phyloP scores from a whole-genome alignment of 2,888 invertebrate species.

The Ectemnius lituratus region DNA sequence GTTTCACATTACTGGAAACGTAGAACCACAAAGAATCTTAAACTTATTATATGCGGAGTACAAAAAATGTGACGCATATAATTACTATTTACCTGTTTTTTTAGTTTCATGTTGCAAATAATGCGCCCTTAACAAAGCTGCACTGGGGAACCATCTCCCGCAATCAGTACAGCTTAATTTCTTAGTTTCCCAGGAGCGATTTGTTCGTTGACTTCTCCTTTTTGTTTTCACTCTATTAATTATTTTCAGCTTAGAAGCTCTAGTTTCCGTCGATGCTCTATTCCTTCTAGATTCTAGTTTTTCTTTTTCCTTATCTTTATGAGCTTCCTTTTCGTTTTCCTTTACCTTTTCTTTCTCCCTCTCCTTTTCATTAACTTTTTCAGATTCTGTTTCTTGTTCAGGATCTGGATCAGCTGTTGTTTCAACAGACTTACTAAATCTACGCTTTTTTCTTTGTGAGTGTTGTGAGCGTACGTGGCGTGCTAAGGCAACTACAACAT shows the following conservation, averaged over 20 bases:
- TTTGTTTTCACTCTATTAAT: conserved; percentile 47
- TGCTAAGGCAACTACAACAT: conserved; percentile 72
- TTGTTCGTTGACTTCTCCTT: conserved; percentile 33
- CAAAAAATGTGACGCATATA: background rate
- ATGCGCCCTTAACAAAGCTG: conserved; percentile 66
- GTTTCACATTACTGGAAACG: background rate
- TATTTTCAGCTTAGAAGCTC: conserved; percentile 34
- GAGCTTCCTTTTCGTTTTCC: conserved; percentile 14
- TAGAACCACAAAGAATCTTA: background rate
- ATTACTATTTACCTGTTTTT: conserved; percentile 67
- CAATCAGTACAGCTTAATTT: conserved; percentile 69
- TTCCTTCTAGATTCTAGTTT: conserved; percentile 32
- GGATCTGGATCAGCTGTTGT: conserved; percentile 27
- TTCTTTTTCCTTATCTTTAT: conserved; percentile 27
- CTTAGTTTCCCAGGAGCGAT: conserved; percentile 63
- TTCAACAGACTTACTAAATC: conserved; percentile 48
- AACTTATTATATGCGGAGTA: background rate
- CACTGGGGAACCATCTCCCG: conserved; percentile 70
- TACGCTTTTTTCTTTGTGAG: conserved; percentile 62
- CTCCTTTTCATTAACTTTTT: too few relatives aligned
- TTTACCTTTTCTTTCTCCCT: too few relatives aligned
- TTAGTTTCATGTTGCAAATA: conserved; percentile 71
- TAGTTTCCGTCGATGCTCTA: conserved; percentile 20
- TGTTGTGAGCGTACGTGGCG: conserved; percentile 72
- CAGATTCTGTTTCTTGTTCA: conserved; percentile 27